phyloP scores from a whole-genome alignment of 2,797 vertebrate species.

The Notolabrus celidotus region DNA sequence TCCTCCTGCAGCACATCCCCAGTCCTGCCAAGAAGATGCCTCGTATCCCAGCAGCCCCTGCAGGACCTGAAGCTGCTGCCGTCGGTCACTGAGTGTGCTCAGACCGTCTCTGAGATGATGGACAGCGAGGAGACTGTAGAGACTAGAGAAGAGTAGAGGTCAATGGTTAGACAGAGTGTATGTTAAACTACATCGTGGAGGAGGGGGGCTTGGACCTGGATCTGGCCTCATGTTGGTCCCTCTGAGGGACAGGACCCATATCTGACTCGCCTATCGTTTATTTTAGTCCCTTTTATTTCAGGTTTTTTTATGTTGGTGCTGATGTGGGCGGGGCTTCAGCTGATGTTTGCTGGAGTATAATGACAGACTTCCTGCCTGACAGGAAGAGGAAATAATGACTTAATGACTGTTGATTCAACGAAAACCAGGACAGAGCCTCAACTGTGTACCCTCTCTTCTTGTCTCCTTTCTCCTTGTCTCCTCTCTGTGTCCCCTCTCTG shows the following conservation, averaged over 20 bases:
- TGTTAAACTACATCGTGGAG: neutral
- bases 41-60: conserved; percentile 88
- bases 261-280: neutral
- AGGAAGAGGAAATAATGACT: conserved; percentile 31
- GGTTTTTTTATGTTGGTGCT: neutral
- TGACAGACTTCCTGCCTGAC: conserved; percentile 28
- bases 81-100: conserved; percentile 89
- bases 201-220: neutral
- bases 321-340: conserved; percentile 14
- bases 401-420: conserved; percentile 19
- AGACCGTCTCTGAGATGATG: conserved; percentile 72
- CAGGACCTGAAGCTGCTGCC: conserved; percentile 79
- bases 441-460: no score
- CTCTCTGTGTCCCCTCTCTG: no score
- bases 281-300: conserved; percentile 31
- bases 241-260: no score
- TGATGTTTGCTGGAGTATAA: neutral
- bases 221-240: no score
- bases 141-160: conserved; percentile 28
- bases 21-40: conserved; percentile 97
- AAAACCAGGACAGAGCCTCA: conserved; percentile 16
- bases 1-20: conserved; percentile 88
- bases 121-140: conserved; percentile 25
- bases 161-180: conserved; percentile 50
- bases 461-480: no score